A percentile compares a stretch with the other conserved stretches of the same genome.
Evolutionary conservation across 2,888 invertebrate species (phyloP).

Genomic region (Acleris laterana): DNA sequence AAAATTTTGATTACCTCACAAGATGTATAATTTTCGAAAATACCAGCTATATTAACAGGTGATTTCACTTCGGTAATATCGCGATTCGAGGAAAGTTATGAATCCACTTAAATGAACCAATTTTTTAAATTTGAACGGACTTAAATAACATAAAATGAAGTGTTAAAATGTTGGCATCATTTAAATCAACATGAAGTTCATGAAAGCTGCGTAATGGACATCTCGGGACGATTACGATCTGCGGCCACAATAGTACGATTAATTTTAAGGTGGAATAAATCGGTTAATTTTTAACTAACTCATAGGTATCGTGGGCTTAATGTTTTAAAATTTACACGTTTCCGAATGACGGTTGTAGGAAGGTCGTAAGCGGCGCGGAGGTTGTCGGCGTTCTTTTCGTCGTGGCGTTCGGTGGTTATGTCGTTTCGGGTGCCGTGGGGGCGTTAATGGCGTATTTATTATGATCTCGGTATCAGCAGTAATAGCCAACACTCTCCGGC

Average conservation of each 20-base stretch:
- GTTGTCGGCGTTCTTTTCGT: conserved; percentile 24
- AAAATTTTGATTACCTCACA: conserved; percentile 40
- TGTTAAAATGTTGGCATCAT: conserved; percentile 29
- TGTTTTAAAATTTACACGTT: conserved; percentile 63
- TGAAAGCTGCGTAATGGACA: conserved; percentile 30
- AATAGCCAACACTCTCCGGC: conserved; percentile 83
- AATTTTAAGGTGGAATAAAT: conserved; percentile 43
- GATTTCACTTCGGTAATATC: conserved; percentile 28
- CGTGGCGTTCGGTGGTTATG: conserved; percentile 61
- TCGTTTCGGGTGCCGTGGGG: conserved; percentile 81
- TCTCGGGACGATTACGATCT: conserved; percentile 27
- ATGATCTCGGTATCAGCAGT: conserved; percentile 83
- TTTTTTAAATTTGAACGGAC: too few species aligned
- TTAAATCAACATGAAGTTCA: conserved; percentile 30
- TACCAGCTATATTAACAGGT: conserved; percentile 36
- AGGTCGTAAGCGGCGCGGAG: conserved; percentile 43
- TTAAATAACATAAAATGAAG: neutral
- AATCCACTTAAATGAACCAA: neutral
- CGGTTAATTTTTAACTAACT: conserved; percentile 49
- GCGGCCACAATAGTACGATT: conserved; percentile 36
- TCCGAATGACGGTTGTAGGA: conserved; percentile 27
- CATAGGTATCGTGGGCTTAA: conserved; percentile 54
- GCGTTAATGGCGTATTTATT: conserved; percentile 85
- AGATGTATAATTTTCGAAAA: conserved; percentile 34
- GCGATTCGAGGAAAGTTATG: conserved; percentile 18